Evolutionary conservation across 2,888 invertebrate genomes (phyloP), one percentile per base, ranked within the genome.

Genomic region (Sylvicola fuscatus): DNA sequence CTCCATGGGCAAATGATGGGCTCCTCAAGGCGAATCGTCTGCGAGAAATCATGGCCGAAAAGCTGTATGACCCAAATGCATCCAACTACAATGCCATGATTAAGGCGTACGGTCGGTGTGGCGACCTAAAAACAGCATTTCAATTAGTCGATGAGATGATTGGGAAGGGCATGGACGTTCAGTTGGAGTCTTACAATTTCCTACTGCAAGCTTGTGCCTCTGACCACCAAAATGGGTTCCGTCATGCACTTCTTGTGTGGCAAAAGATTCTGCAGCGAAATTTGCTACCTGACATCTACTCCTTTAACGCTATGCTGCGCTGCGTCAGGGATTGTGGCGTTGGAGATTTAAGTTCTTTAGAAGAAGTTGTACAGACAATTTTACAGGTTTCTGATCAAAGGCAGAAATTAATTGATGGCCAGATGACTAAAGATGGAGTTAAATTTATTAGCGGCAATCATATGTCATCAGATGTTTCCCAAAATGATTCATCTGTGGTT

Each of bases 31-130:
- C 87, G 0, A 62, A 58, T 14, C 57, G 69, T 40, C 59, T 93
- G 34, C 62, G 74, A 36, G 58, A 71, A 38, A 57, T 71, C 3
- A 76, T 90, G 67, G 53, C 66, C 33, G 72, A 77, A 45, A 78
- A 75, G 46, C 66, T 69, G 6, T 60, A 72, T 42, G 62, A 69
- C 42, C 72, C 81, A 3, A 86, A 84, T 51, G 53, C 70, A 2
- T 70, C 72, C 6, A 83, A 79, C 49, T 90, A 83, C 49, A 78
- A 89, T 62, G 72, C 80, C 3, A 81, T 92, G 77, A 82, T 92
- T 26, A 90, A 87, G 63, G 84, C 87, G 2, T 93, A 82, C 61
- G 87, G 86, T 0, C 64, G 78, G 39, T 80, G 81, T 56, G 80
- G 81, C 1, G 79, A 86, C 52, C 51, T 86, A 13, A 49, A 67